Conservation (phyloP, 2,113 vertebrate genomes). For the Myotis davidii region DNA sequence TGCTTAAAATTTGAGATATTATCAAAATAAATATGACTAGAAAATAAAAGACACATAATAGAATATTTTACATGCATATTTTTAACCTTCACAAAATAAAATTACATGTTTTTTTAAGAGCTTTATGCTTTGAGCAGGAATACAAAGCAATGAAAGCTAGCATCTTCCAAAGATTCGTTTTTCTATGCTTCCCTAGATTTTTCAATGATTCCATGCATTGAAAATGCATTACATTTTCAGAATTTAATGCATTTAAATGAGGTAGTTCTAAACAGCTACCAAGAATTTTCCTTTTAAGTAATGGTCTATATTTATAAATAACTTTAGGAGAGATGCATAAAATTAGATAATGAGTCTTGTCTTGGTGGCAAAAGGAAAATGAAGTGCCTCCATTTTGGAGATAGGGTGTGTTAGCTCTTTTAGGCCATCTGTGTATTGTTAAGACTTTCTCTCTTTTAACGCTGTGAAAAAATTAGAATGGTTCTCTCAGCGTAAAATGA, state of each 20-base stretch:
- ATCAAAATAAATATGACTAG: constrained; percentile 34
- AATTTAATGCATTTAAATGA: constrained; percentile 61
- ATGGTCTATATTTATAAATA: constrained; percentile 56
- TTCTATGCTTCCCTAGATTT: constrained; percentile 41
- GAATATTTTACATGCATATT: background rate
- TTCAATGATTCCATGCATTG: constrained; percentile 52
- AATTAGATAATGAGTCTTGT: constrained; percentile 68
- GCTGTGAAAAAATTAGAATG: constrained; percentile 44
- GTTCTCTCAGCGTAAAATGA: background rate
- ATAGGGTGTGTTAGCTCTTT: constrained; percentile 21
- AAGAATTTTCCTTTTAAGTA: constrained; percentile 50
- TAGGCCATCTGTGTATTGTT: constrained; percentile 48
- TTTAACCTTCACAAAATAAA: background rate
- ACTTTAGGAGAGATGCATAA: constrained; percentile 47
- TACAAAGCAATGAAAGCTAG: background rate
- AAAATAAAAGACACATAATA: constrained; percentile 13
- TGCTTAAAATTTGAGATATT: constrained; percentile 12
- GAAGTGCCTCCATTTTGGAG: constrained; percentile 30
- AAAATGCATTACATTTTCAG: constrained; percentile 62
- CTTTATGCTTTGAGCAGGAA: background rate
- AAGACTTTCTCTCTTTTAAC: constrained; percentile 43
- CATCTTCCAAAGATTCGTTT: constrained; percentile 47
- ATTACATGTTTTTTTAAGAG: constrained; percentile 1
- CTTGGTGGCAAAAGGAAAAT: constrained; percentile 55
- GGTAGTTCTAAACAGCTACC: constrained; percentile 48